Percentiles rank a stretch among this genome's conserved stretches.
Conservation (phyloP, 1,140 invertebrate species). For the Megalopta genalis region DNA sequence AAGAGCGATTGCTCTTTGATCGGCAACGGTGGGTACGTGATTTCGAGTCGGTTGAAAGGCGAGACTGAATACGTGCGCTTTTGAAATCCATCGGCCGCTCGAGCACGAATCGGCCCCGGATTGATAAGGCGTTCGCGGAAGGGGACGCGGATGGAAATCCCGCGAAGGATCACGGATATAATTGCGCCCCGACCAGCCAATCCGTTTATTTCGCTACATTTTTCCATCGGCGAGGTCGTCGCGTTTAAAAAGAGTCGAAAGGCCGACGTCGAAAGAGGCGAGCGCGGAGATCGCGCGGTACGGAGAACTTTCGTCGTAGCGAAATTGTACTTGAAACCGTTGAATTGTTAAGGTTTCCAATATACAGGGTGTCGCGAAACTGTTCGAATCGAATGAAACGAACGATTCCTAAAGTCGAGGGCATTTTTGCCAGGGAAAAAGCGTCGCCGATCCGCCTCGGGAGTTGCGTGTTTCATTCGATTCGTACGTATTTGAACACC, state of each 20-base stretch:
- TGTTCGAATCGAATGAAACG: too few relatives aligned
- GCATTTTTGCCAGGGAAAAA: too few relatives aligned
- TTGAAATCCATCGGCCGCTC: not conserved
- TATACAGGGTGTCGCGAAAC: too few relatives aligned
- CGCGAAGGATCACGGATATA: not conserved
- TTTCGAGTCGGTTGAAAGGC: not conserved
- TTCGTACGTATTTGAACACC: too few relatives aligned
- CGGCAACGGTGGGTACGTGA: not conserved
- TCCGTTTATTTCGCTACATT: not conserved
- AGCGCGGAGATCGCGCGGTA: not conserved
- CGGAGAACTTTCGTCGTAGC: too few relatives aligned
- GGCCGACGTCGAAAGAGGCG: not conserved
- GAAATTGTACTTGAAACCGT: too few relatives aligned
- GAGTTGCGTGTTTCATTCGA: too few relatives aligned
- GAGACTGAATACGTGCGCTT: not conserved
- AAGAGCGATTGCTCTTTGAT: constrained; percentile 23
- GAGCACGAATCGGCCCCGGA: not conserved
- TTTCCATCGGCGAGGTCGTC: too few relatives aligned
- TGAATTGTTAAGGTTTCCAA: too few relatives aligned
- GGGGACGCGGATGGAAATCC: not conserved
- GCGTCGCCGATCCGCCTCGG: too few relatives aligned
- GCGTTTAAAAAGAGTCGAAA: too few relatives aligned
- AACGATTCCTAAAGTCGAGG: too few relatives aligned
- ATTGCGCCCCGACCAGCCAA: not conserved
- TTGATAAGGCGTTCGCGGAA: not conserved